Conservation (phyloP, 2,113 vertebrate species). For the Cichladusa arquata region DNA sequence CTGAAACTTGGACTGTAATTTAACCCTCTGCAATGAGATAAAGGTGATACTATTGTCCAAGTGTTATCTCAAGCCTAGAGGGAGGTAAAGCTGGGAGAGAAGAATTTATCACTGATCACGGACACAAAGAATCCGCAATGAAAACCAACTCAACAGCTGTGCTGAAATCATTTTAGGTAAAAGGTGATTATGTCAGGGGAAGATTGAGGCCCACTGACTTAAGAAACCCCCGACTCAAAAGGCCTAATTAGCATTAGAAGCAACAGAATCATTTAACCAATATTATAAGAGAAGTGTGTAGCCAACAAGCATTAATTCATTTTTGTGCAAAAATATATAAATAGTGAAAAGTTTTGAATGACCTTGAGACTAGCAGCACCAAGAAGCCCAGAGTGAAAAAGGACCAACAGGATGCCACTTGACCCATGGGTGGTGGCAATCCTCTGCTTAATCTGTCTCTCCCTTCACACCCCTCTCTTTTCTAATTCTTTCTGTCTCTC, state of each 20-base stretch:
- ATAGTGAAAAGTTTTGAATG: not conserved
- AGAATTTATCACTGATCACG: not conserved
- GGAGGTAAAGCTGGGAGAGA: not conserved
- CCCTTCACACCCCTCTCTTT: fast-evolving
- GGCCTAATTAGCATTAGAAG: not conserved
- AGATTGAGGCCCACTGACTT: not conserved
- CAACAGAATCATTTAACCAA: not conserved
- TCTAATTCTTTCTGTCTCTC: not conserved
- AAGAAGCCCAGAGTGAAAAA: not conserved
- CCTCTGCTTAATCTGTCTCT: not conserved
- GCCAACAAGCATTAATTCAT: not conserved
- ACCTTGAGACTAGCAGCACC: not conserved
- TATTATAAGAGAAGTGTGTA: not conserved
- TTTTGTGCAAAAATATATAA: not conserved
- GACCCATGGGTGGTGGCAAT: not conserved
- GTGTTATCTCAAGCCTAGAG: not conserved
- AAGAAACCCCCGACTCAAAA: not conserved
- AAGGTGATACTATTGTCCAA: not conserved
- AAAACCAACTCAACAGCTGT: not conserved
- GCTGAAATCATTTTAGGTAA: not conserved
- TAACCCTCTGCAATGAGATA: not conserved
- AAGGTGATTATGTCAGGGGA: not conserved
- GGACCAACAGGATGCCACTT: not conserved
- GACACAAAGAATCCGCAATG: not conserved
- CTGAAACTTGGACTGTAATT: not conserved